Evolutionary conservation across 2,797 vertebrate genomes (phyloP), one percentile per base, ranked within the genome.

Genomic region (Leucoraja ocellata): DNA sequence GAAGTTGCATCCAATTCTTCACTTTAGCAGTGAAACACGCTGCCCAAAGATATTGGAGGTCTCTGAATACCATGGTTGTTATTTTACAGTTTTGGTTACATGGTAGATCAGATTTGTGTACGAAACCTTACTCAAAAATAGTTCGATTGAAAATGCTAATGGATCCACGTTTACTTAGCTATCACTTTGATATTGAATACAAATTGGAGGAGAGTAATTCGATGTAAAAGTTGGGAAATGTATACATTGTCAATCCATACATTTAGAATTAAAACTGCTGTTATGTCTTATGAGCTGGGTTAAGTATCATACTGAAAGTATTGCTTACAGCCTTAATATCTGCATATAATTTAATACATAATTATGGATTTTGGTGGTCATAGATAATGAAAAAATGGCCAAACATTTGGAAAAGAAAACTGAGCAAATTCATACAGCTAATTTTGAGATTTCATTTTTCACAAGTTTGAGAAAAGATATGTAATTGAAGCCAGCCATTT

Each of bases 381-480:
- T 80, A 21, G 0, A 21, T 80, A 9, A 78, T 80, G 21, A 46
- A 16, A 46, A 46, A 80, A 9, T 21, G 79, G 14, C 79, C 18
- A 80, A 80, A 80, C 21, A 1, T 79, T 46, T 46, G 39, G 16
- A 21, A 21, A 46, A 36, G 21, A 46, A 21, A 46, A 46, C 23
- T 80, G 79, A 21, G 79, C 10, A 46, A 80, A 46, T 80, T 80
- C 6, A 16, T 46, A 16, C 36, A 46, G 36, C 6, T 21, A 46
- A 16, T 80, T 80, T 80, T 23, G 79, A 46, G 79, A 80, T 80
- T 80, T 80, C 23, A 80, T n/a, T 80, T 80, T 80, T 46, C 32
- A 46, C 6, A 16, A 6, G 6, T 21, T 46, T 80, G 36, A 80
- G 78, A 80, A 36, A 39, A 39, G 39, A 14, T 39, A 9, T 9